These are phyloP conservation scores for Drosophila paracracens DNA, from an alignment of 2,888 invertebrate genomes.

Conservation along the genomic window DNA sequence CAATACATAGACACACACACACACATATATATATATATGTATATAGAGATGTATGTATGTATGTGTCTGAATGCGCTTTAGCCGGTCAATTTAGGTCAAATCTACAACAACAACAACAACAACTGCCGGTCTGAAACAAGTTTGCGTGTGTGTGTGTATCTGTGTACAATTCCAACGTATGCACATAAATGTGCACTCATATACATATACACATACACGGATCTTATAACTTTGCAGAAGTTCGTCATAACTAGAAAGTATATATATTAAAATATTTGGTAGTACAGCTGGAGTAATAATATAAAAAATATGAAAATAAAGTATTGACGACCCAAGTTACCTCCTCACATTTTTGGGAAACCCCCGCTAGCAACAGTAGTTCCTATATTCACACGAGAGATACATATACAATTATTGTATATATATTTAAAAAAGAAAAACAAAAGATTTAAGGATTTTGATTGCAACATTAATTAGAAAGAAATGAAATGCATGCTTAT, in stretches of 20 bases:
- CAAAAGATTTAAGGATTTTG: neutral
- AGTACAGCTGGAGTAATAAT: neutral
- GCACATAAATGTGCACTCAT: neutral
- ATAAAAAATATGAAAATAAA: neutral
- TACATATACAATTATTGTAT: neutral
- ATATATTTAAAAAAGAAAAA: neutral
- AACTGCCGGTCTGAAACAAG: slow-evolving; percentile 31
- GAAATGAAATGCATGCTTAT: neutral
- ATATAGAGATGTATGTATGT: neutral
- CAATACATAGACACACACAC: neutral
- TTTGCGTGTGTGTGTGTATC: slow-evolving; percentile 1
- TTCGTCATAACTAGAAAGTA: neutral
- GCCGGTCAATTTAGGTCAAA: slow-evolving; percentile 66
- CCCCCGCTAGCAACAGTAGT: no score
- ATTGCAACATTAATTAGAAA: neutral
- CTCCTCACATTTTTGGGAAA: no score
- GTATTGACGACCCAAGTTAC: no score
- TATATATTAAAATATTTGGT: neutral
- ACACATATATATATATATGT: neutral
- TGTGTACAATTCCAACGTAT: neutral
- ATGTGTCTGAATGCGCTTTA: slow-evolving; percentile 19
- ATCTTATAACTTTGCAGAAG: neutral
- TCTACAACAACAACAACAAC: slow-evolving; percentile 32
- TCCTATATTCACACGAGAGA: no score
- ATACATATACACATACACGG: neutral